Evolutionary conservation across 2,113 vertebrate species (phyloP).

Genomic region (Cromileptes altivelis): DNA sequence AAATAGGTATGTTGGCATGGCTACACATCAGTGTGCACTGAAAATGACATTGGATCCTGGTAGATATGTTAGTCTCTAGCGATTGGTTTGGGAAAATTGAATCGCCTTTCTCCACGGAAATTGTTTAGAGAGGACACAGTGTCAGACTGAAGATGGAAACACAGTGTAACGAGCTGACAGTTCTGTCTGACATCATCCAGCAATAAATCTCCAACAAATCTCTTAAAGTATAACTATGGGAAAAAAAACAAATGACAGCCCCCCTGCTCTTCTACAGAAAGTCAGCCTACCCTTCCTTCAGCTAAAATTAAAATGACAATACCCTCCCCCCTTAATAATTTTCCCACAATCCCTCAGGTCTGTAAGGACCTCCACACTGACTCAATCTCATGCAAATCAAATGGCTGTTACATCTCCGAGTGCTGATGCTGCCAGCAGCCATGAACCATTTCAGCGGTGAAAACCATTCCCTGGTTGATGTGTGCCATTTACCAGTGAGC

Average conservation of each 20-base stretch:
- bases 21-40: too few relatives aligned
- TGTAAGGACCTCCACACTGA: background rate
- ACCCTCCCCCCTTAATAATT: background rate
- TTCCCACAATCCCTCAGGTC: background rate
- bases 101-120: too few relatives aligned
- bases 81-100: too few relatives aligned
- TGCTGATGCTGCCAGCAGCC: slow-evolving; percentile 29
- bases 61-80: too few relatives aligned
- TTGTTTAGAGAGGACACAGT: too few relatives aligned
- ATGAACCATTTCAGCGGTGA: slow-evolving; percentile 33
- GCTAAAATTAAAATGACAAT: background rate
- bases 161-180: too few relatives aligned
- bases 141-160: too few relatives aligned
- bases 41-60: too few relatives aligned
- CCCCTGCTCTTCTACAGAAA: background rate
- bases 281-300: background rate
- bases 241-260: background rate
- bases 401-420: slow-evolving; percentile 35
- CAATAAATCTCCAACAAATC: too few relatives aligned
- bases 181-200: too few relatives aligned
- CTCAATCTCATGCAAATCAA: slow-evolving; percentile 42
- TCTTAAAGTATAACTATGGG: too few relatives aligned
- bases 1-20: too few relatives aligned
- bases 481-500: slow-evolving; percentile 51
- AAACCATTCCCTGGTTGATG: slow-evolving; percentile 38